Evolutionary conservation across 2,888 invertebrate genomes (phyloP), one percentile per base, ranked within the genome.

Genomic region (Nephrotoma flavescens): DNA sequence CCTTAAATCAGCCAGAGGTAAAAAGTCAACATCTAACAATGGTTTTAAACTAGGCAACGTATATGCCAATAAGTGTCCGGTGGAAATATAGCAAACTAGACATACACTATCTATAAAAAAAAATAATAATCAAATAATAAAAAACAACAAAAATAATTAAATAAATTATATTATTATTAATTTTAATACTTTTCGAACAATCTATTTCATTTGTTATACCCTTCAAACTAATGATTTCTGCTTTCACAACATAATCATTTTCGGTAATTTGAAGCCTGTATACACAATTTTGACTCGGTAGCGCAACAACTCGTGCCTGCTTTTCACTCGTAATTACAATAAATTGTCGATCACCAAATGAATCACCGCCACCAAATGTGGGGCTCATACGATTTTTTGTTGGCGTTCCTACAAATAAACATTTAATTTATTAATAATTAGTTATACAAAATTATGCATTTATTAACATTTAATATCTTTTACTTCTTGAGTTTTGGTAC

Each of bases 21-120:
- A 94, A 93, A 99, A 98, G 92, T 98, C 97, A 88, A 97, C 95
- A 92, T 98, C 97, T 90, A 98, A 94, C 88, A 99, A 94, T 89
- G 96, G 96, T 92, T 97, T 95, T 90, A 99, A 94, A 91, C 98
- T 98, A 88, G 99, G 99, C 92, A 99, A 94, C 93, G 97, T 98
- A 93, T 97, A 97, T 88, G 97, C 96, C 90, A 96, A 94, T 90
- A 99, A 93, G 92, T 97, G 97, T 87, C 99, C 98, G 92, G 96
- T 98, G 88, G 98, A 98, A 90, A 97, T 93, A 93, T 98, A 99
- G 92, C 97, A 97, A 89, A 97, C 96, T 90, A 99, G 94, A 92
- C 98, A 98, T 89, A 97, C 97, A 91, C 97, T 97, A 92, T 98
- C 98, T 98, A 94, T 15, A 83, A 83, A 83, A 12, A 15, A 15